Evolutionary conservation across 2,888 invertebrate genomes (phyloP).

Genomic region (Eristalis pertinax): DNA sequence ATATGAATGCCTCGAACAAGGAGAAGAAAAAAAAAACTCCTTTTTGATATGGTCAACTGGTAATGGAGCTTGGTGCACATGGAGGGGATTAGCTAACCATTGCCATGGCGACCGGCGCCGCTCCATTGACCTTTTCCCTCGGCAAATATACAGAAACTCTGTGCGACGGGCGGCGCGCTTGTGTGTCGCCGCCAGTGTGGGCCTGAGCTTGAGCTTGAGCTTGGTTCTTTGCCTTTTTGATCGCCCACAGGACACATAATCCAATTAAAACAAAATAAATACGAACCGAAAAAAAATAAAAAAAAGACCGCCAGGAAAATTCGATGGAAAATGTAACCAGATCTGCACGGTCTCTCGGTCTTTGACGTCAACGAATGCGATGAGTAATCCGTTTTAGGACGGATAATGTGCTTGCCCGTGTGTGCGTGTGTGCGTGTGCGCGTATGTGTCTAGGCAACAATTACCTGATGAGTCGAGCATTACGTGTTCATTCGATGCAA

Average conservation of each 20-base stretch:
- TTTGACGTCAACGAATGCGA: neutral
- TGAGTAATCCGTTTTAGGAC: slow-evolving; percentile 35
- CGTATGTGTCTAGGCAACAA: slow-evolving; percentile 22
- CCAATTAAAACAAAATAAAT: slow-evolving; percentile 66
- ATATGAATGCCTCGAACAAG: slow-evolving; percentile 2
- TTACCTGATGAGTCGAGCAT: neutral
- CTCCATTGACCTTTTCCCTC: slow-evolving; percentile 47
- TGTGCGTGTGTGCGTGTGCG: neutral
- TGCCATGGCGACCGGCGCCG: slow-evolving; percentile 8
- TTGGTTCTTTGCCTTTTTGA: neutral
- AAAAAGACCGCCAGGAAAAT: neutral
- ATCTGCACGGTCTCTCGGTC: neutral
- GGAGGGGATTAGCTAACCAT: slow-evolving; percentile 55
- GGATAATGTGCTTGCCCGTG: neutral
- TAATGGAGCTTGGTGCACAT: slow-evolving; percentile 20
- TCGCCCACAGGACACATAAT: slow-evolving; percentile 58
- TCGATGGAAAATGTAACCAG: neutral
- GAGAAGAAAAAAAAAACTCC: slow-evolving; percentile 22
- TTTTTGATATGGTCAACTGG: slow-evolving; percentile 59
- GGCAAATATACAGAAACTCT: neutral
- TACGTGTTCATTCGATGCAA: neutral
- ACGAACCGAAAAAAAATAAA: slow-evolving; percentile 17
- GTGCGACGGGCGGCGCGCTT: neutral
- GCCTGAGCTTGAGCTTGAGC: no score
- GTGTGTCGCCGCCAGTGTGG: no score